phyloP scores from a whole-genome alignment of 2,797 vertebrate species.

The Gallinago nigripennis region DNA sequence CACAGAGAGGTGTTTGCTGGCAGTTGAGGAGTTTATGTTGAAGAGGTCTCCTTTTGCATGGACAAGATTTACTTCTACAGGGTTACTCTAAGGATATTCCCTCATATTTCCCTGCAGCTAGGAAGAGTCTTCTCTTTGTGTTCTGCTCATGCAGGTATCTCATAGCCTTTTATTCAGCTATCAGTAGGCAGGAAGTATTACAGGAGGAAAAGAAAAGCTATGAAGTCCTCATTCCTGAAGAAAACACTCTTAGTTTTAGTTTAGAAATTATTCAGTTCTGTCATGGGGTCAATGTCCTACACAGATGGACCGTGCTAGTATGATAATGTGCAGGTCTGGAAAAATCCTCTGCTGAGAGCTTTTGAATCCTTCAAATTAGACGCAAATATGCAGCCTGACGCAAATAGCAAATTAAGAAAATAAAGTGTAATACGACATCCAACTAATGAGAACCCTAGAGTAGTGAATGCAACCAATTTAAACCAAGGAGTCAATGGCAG shows the following conservation, averaged over 20 bases:
- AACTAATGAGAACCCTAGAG: slow-evolving; percentile 47
- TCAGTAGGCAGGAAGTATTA: neutral
- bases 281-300: neutral
- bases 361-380: slow-evolving; percentile 21
- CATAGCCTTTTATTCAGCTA: neutral
- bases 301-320: neutral
- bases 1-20: neutral
- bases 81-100: neutral
- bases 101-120: neutral
- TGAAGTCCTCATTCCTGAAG: neutral
- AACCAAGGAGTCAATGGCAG: neutral
- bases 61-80: accelerated
- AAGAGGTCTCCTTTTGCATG: neutral
- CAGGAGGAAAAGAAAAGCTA: neutral
- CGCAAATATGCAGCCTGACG: neutral
- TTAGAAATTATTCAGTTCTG: neutral
- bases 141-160: neutral
- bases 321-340: neutral
- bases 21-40: neutral
- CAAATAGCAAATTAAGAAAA: slow-evolving; percentile 41
- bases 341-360: neutral
- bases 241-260: neutral
- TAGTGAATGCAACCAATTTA: slow-evolving; percentile 7
- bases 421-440: neutral
- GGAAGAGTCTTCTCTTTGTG: neutral